These are phyloP conservation scores for Pachydiplax longipennis DNA, from an alignment of 2,888 invertebrate genomes.

Conservation along the genomic window DNA sequence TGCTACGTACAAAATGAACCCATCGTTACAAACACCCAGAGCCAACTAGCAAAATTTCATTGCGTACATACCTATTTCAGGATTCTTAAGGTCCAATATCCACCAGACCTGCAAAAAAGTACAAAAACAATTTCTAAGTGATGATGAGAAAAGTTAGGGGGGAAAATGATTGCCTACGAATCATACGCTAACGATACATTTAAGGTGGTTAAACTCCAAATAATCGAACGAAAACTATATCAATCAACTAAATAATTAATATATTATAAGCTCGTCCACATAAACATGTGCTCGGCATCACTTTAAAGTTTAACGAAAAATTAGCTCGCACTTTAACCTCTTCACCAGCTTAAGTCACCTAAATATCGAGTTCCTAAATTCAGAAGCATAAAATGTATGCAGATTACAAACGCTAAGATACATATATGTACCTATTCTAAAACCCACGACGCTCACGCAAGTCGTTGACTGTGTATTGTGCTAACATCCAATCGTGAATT, in stretches of 20 bases:
- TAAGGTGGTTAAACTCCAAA: background rate
- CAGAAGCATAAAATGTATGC: background rate
- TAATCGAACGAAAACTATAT: background rate
- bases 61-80: conserved; percentile 14
- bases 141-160: background rate
- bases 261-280: background rate
- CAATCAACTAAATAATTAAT: background rate
- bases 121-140: background rate
- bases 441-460: background rate
- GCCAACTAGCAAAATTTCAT: background rate
- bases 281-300: conserved; percentile 22
- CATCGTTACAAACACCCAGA: no score
- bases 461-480: background rate
- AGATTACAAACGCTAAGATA: background rate
- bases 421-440: background rate
- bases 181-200: background rate
- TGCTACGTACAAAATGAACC: no score
- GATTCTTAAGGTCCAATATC: conserved; percentile 3
- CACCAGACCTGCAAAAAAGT: conserved; percentile 7
- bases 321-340: background rate
- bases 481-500: conserved; percentile 23
- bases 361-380: background rate
- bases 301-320: background rate
- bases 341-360: background rate
- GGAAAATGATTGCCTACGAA: background rate